These are phyloP conservation scores for Brachionus manjavacas DNA, from an alignment of 1,140 invertebrate genomes.

Conservation along the genomic window DNA sequence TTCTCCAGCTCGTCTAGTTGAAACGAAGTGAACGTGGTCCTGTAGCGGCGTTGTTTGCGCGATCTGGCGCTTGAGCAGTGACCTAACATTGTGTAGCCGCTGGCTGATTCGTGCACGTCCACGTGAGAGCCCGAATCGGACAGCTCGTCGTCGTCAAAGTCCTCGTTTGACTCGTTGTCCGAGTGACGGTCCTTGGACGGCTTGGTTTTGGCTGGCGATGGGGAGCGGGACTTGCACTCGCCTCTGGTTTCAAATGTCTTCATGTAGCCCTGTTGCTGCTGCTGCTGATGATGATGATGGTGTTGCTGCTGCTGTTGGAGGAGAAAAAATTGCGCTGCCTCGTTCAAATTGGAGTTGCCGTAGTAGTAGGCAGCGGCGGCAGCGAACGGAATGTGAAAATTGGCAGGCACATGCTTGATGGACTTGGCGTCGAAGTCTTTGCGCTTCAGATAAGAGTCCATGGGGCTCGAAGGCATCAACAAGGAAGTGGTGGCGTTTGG, in stretches of 20 bases:
- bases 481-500: neutral
- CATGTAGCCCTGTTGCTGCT: neutral
- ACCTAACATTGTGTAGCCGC: neutral
- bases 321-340: conserved; percentile 1
- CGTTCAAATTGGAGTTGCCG: conserved; percentile 1
- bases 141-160: neutral
- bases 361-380: conserved; percentile 38
- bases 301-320: conserved; percentile 33
- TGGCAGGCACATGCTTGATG: neutral
- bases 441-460: neutral
- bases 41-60: conserved; percentile 65
- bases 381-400: neutral
- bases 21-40: conserved; percentile 98
- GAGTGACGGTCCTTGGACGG: neutral
- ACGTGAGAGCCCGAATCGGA: conserved; percentile 20
- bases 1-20: conserved; percentile 95
- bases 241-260: neutral
- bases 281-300: neutral
- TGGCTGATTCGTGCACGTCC: neutral
- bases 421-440: neutral
- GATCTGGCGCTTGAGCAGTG: conserved; percentile 46
- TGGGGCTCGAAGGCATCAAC: neutral
- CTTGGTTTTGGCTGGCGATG: neutral
- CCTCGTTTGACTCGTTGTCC: conserved; percentile 23
- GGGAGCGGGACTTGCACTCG: neutral